These are phyloP conservation scores for Clavelina lepadiformis DNA, from an alignment of 23 tunicate genomes.

Conservation along the genomic window DNA sequence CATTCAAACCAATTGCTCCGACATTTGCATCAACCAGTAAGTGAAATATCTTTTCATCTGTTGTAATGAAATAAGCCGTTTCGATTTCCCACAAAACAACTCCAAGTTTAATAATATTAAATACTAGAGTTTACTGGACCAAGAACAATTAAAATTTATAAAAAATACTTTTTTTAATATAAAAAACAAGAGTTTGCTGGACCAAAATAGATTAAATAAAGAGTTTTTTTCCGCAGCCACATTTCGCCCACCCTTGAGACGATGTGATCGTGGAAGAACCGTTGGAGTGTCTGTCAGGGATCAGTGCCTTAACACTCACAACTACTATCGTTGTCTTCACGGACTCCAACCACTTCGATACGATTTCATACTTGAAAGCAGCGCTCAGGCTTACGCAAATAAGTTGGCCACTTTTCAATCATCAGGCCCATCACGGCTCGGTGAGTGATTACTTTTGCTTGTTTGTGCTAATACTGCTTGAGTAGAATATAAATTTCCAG, in stretches of 20 bases:
- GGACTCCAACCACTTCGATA: conserved; percentile 7
- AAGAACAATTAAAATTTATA: too few species aligned
- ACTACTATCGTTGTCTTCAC: conserved; percentile 21
- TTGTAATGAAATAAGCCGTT: too few species aligned
- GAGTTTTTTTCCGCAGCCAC: background rate
- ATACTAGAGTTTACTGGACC: too few species aligned
- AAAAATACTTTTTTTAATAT: too few species aligned
- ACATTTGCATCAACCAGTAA: background rate
- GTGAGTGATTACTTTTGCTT: background rate
- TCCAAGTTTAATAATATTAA: too few species aligned
- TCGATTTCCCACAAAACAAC: too few species aligned
- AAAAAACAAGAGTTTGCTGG: background rate
- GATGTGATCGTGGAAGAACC: too few species aligned
- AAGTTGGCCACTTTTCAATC: background rate
- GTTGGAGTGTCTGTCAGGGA: background rate
- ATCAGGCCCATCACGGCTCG: background rate
- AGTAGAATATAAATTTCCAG: background rate
- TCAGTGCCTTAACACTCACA: conserved; percentile 14
- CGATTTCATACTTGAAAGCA: conserved; percentile 2
- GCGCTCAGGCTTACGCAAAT: conserved; percentile 32
- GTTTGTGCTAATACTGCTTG: conserved; percentile 3
- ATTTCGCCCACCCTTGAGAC: too few species aligned
- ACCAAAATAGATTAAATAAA: background rate
- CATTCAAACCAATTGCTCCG: background rate
- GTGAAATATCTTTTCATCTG: too few species aligned